A percentile compares a stretch with the other conserved stretches of the same genome.
These are phyloP conservation scores for Chamaea fasciata DNA, from an alignment of 2,113 vertebrate genomes.

Conservation along the genomic window DNA sequence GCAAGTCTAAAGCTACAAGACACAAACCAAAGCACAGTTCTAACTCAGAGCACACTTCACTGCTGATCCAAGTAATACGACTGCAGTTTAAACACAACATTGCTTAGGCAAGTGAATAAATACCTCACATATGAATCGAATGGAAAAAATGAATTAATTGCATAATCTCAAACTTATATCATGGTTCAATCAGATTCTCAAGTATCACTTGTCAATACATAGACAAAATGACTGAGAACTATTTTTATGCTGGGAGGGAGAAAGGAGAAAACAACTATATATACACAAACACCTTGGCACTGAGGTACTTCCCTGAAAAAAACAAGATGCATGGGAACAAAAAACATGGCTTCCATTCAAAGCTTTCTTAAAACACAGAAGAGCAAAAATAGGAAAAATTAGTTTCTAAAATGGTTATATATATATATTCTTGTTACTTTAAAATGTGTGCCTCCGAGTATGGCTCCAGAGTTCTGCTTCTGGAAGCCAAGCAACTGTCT, in stretches of 20 bases:
- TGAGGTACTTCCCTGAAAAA: neutral
- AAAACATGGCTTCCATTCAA: neutral
- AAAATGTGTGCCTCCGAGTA: neutral
- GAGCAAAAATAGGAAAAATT: neutral
- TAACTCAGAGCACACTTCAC: neutral
- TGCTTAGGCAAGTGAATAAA: neutral
- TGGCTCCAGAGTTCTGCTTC: neutral
- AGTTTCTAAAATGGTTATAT: neutral
- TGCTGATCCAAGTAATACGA: neutral
- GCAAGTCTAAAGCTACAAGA: neutral
- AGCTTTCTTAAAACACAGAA: neutral
- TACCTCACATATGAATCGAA: neutral
- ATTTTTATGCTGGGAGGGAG: neutral
- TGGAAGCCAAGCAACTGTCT: neutral
- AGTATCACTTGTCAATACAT: neutral
- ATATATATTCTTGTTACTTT: neutral
- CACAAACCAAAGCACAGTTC: neutral
- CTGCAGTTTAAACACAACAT: neutral
- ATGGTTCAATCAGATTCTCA: neutral
- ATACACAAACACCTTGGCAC: neutral
- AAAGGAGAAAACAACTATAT: neutral
- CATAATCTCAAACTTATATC: neutral
- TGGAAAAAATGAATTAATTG: neutral
- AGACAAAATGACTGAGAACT: neutral
- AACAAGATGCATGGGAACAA: neutral